phyloP scores from a whole-genome alignment of 2,797 vertebrate species.

The Cyprinodon diabolis region DNA sequence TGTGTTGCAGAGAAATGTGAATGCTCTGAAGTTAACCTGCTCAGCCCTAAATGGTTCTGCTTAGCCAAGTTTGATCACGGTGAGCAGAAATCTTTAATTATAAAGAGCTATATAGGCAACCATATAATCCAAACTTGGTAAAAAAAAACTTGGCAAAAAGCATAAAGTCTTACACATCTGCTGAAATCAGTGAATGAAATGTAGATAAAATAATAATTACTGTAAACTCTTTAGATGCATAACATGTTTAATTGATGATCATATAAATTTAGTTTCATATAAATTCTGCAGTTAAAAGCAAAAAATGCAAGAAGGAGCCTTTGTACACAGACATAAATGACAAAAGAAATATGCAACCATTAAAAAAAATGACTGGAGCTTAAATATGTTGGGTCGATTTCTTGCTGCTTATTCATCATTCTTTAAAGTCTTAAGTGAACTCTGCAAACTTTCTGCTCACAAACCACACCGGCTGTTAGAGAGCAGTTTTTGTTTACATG shows the following conservation, averaged over 20 bases:
- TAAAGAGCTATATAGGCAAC: slow-evolving; percentile 3
- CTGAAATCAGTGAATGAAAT: background rate
- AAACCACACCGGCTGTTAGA: no score
- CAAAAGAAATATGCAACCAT: background rate
- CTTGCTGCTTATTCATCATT: background rate
- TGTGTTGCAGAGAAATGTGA: slow-evolving; percentile 79
- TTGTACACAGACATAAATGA: background rate
- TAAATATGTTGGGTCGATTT: background rate
- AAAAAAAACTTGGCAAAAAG: background rate
- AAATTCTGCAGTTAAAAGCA: background rate
- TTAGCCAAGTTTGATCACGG: slow-evolving; percentile 91
- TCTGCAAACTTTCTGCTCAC: no score
- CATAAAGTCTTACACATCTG: background rate
- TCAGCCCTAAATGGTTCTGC: slow-evolving; percentile 89
- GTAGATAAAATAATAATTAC: background rate
- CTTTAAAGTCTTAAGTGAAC: background rate
- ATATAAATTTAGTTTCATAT: background rate
- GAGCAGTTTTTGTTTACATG: background rate
- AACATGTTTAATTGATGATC: background rate
- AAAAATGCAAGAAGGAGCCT: no score
- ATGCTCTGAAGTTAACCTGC: slow-evolving; percentile 88
- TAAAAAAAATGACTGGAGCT: background rate
- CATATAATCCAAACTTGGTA: background rate
- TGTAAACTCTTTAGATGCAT: background rate
- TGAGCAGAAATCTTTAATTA: slow-evolving; percentile 64